A percentile compares a stretch with the other conserved stretches of the same genome.
These are phyloP conservation scores for Metellina segmentata DNA, from an alignment of 2,888 invertebrate genomes.

Conservation along the genomic window DNA sequence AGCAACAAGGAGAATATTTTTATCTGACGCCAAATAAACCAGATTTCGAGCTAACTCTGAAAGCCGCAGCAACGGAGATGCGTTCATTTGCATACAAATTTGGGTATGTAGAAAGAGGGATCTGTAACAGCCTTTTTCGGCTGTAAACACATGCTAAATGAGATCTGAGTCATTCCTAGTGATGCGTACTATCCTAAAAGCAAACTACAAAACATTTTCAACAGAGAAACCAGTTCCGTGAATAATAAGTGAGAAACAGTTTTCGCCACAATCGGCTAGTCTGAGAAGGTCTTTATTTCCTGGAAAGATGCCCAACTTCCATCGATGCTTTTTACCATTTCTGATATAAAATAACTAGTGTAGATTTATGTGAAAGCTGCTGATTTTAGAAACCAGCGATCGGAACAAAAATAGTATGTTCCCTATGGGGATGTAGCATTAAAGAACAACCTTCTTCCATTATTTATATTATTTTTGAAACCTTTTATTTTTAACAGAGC, in stretches of 20 bases:
- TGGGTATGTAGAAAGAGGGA: slow-evolving; percentile 13
- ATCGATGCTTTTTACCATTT: neutral
- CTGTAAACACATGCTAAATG: slow-evolving; percentile 11
- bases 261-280: slow-evolving; percentile 13
- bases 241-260: slow-evolving; percentile 21
- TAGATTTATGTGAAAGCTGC: neutral
- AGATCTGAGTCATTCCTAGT: neutral
- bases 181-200: neutral
- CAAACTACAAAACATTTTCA: slow-evolving; percentile 18
- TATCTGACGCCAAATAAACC: neutral
- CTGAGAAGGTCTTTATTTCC: slow-evolving; percentile 14
- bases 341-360: neutral
- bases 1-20: neutral
- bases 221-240: slow-evolving; percentile 11
- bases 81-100: slow-evolving; percentile 15
- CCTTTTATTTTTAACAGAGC: no score
- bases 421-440: no score
- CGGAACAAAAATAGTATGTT: neutral
- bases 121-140: neutral
- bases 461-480: no score
- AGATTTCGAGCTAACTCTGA: neutral
- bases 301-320: slow-evolving; percentile 32
- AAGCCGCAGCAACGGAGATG: neutral
- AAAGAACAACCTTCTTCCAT: no score
- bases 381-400: neutral